These are phyloP conservation scores for Meleagris gallopavo DNA, from an alignment of 2,113 vertebrate species.

Conservation along the genomic window DNA sequence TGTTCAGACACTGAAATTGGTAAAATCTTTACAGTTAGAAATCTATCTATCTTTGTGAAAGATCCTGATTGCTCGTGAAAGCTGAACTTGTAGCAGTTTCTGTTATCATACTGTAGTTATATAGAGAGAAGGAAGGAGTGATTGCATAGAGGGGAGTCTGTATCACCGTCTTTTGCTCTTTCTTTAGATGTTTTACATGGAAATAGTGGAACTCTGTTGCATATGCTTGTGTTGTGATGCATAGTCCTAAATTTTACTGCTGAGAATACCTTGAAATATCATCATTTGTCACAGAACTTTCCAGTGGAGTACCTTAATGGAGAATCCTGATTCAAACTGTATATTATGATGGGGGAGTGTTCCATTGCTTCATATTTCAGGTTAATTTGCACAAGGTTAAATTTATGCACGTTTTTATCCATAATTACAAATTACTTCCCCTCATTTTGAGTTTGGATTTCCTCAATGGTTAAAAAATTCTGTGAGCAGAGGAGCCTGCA, in stretches of 20 bases:
- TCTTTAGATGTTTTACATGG: background rate
- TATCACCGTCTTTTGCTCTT: background rate
- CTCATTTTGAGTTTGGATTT: conserved; percentile 8
- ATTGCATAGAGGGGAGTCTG: background rate
- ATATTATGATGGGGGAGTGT: background rate
- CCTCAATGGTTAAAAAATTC: background rate
- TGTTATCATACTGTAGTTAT: background rate
- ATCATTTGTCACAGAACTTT: background rate
- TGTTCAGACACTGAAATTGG: background rate
- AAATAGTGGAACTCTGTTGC: background rate
- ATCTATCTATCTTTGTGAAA: background rate
- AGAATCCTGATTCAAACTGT: background rate
- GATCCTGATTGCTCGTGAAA: background rate
- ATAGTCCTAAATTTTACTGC: background rate
- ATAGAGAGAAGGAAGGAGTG: background rate
- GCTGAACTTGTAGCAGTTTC: background rate
- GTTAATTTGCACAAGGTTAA: background rate
- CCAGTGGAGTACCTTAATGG: background rate
- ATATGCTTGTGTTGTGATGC: background rate
- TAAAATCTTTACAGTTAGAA: background rate
- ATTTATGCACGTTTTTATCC: background rate
- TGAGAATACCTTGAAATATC: background rate
- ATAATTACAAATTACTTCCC: background rate
- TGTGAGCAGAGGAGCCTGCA: conserved; percentile 17
- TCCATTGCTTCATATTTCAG: background rate